Percentiles rank a stretch among this genome's conserved stretches.
Conservation (phyloP, 2,888 invertebrate species). For the Actias luna region DNA sequence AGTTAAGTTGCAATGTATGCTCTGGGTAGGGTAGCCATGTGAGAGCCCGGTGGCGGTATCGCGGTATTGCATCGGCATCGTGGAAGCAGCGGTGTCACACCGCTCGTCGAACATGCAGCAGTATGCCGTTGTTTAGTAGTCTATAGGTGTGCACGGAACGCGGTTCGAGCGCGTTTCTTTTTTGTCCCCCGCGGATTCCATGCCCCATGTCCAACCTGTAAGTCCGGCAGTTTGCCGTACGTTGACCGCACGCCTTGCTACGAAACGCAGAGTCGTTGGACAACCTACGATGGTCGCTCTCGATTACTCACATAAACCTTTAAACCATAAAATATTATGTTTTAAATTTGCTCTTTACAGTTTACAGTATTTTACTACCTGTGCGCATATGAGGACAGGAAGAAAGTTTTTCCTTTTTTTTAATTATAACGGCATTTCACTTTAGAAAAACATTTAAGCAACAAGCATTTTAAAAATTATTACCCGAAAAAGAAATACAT, state of each 20-base stretch:
- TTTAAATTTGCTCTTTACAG: background rate
- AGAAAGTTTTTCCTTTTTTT: background rate
- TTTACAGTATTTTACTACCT: background rate
- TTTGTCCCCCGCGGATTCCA: constrained; percentile 78
- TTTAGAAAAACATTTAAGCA: too few species aligned
- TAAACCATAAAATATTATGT: constrained; percentile 22
- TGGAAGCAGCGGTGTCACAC: background rate
- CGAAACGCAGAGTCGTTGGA: constrained; percentile 66
- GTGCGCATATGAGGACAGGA: background rate
- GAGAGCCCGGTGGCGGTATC: background rate
- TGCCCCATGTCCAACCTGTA: constrained; percentile 79
- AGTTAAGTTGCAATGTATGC: background rate
- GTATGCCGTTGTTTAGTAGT: constrained; percentile 44
- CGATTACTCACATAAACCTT: constrained; percentile 51
- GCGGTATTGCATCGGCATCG: too few species aligned
- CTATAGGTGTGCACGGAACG: constrained; percentile 53
- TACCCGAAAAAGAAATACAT: too few species aligned
- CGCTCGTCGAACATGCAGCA: background rate
- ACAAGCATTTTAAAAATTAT: too few species aligned
- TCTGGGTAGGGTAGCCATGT: background rate
- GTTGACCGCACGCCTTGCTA: constrained; percentile 73
- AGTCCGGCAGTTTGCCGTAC: constrained; percentile 79
- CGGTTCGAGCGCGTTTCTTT: constrained; percentile 65
- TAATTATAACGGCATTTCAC: background rate
- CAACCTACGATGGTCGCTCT: constrained; percentile 64